A percentile compares a stretch with the other conserved stretches of the same genome.
Evolutionary conservation across 2,888 invertebrate species (phyloP).

Genomic region (Hydropsyche betteni): DNA sequence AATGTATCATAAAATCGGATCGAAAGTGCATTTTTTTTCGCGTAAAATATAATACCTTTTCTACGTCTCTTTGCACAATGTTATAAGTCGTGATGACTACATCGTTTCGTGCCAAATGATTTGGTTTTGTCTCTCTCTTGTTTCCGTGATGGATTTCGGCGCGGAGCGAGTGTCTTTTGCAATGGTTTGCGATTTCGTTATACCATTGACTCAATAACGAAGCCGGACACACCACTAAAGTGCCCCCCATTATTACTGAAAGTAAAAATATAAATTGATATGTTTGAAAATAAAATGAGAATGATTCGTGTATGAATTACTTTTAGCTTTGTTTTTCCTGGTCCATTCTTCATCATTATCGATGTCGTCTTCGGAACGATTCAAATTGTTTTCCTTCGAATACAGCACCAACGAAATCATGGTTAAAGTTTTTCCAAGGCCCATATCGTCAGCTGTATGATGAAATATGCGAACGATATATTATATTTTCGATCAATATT

Average conservation of each 20-base stretch:
- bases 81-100: constrained; percentile 92
- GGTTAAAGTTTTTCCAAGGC: constrained; percentile 83
- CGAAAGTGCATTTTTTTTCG: constrained; percentile 1
- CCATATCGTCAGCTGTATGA: constrained; percentile 79
- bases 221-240: constrained; percentile 92
- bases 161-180: constrained; percentile 68
- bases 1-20: constrained; percentile 24
- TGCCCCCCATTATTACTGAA: constrained; percentile 70
- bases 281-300: background rate
- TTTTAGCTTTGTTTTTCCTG: constrained; percentile 54
- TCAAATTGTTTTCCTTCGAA: constrained; percentile 59
- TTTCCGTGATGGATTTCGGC: constrained; percentile 84
- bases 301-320: constrained; percentile 48
- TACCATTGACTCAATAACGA: constrained; percentile 93
- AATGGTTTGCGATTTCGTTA: constrained; percentile 75
- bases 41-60: constrained; percentile 57
- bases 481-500: background rate
- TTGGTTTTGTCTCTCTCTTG: constrained; percentile 71
- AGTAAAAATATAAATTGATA: background rate
- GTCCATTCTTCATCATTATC: constrained; percentile 55
- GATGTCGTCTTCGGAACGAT: constrained; percentile 56
- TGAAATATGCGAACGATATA: constrained; percentile 45
- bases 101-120: constrained; percentile 74
- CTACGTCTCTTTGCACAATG: constrained; percentile 72
- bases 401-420: constrained; percentile 79